Evolutionary conservation across 1,140 invertebrate genomes (phyloP).

Genomic region (Philotrypesis tridentata): DNA sequence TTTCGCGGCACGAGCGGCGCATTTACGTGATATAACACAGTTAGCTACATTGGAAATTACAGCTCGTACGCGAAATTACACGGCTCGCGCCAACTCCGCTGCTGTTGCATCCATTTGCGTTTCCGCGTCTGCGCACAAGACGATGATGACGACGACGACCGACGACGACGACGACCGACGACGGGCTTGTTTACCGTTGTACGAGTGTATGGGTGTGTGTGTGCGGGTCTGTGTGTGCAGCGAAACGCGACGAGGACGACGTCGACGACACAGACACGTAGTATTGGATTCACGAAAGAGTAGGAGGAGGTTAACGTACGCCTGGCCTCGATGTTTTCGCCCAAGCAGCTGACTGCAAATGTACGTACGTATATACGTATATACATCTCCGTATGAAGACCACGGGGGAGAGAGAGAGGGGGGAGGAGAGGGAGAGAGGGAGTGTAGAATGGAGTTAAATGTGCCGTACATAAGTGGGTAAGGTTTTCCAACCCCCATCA

Average conservation of each 20-base stretch:
- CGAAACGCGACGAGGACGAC: too few relatives aligned
- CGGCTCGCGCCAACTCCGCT: slow-evolving; percentile 27
- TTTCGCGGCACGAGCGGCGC: slow-evolving; percentile 51
- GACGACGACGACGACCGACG: too few relatives aligned
- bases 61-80: slow-evolving; percentile 60
- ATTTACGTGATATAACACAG: slow-evolving; percentile 58
- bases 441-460: slow-evolving; percentile 56
- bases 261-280: neutral
- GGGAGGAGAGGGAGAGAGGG: slow-evolving; percentile 36
- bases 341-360: neutral
- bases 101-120: slow-evolving; percentile 52
- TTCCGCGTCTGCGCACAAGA: slow-evolving; percentile 32
- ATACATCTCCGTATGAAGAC: neutral
- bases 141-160: slow-evolving; percentile 10
- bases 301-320: neutral
- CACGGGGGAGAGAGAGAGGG: slow-evolving; percentile 30
- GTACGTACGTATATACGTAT: neutral
- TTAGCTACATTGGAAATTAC: slow-evolving; percentile 64
- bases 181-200: neutral
- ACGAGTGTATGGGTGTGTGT: too few relatives aligned
- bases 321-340: slow-evolving; percentile 4
- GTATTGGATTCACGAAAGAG: too few relatives aligned
- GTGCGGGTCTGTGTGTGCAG: too few relatives aligned
- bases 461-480: slow-evolving; percentile 61
- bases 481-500: slow-evolving; percentile 52